Conservation (phyloP, 2,888 invertebrate genomes). For the Holacanthella duospinosa region DNA sequence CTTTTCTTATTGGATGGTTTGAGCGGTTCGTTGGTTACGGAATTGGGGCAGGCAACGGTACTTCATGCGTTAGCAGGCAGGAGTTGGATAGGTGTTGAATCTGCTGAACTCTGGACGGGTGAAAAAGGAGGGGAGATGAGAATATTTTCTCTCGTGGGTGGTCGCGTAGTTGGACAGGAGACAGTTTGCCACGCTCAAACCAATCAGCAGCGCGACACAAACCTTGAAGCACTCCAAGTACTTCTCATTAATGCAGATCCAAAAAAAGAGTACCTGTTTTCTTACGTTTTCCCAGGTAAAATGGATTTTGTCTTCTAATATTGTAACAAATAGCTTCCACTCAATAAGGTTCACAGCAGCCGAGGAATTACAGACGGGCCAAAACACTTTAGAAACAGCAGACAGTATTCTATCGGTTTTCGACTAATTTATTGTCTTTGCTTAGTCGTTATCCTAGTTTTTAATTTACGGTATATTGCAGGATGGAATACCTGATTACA, state of each 20-base stretch:
- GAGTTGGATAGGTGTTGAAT: not conserved
- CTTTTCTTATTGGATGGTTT: constrained; percentile 31
- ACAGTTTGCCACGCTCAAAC: constrained; percentile 48
- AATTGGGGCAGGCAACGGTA: constrained; percentile 32
- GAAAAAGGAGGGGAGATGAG: constrained; percentile 68
- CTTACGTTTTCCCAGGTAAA: constrained; percentile 69
- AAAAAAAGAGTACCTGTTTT: constrained; percentile 50
- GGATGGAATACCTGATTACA: too few species aligned
- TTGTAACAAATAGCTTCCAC: too few species aligned
- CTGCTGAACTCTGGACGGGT: constrained; percentile 77
- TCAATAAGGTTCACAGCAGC: too few species aligned
- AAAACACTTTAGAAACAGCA: too few species aligned
- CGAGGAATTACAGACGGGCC: too few species aligned
- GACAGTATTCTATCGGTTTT: too few species aligned
- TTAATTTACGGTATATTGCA: too few species aligned
- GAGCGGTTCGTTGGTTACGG: constrained; percentile 27
- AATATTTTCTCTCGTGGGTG: constrained; percentile 61
- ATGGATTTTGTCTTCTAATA: too few species aligned
- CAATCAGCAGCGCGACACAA: constrained; percentile 48
- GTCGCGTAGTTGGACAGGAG: constrained; percentile 63
- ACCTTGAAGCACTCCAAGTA: constrained; percentile 52
- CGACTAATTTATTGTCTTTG: too few species aligned
- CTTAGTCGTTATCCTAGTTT: too few species aligned
- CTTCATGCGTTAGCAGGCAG: constrained; percentile 28
- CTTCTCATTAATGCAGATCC: constrained; percentile 49